Percentiles rank a stretch among this genome's conserved stretches.
Evolutionary conservation across 2,113 vertebrate species (phyloP).

Genomic region (Ceratotherium simum): DNA sequence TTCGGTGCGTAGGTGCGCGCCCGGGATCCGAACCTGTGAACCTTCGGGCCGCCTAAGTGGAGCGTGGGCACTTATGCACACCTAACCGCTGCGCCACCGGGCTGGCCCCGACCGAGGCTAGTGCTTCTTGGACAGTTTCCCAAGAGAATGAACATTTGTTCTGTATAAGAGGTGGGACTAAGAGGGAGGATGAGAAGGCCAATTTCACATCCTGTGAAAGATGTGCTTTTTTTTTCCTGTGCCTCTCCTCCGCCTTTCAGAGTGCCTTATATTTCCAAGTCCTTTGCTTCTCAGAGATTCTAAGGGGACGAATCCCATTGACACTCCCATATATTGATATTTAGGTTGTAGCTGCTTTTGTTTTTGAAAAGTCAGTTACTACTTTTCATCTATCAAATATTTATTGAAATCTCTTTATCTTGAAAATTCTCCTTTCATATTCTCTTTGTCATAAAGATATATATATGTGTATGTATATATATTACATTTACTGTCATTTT

Average conservation of each 20-base stretch:
- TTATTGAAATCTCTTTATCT: not conserved
- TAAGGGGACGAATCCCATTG: not conserved
- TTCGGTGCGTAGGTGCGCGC: no score
- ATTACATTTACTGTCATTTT: not conserved
- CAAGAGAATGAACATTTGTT: not conserved
- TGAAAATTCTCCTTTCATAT: not conserved
- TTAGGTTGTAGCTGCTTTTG: not conserved
- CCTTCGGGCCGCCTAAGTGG: no score
- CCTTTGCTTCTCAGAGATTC: not conserved
- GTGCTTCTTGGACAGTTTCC: not conserved
- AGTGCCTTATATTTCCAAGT: not conserved
- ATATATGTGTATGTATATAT: not conserved
- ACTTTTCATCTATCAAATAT: not conserved
- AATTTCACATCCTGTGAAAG: not conserved
- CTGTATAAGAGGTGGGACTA: not conserved
- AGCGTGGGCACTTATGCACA: no score
- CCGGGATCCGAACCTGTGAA: no score
- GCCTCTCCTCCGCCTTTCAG: not conserved
- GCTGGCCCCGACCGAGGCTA: not conserved
- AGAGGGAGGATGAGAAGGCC: not conserved
- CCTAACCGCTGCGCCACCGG: no score
- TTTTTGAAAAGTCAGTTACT: slow-evolving; percentile 4
- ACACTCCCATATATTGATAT: not conserved
- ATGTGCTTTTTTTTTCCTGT: not conserved
- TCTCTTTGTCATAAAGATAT: not conserved